Conservation (phyloP, 2,113 vertebrate genomes). For the Phalacrocorax aristotelis region DNA sequence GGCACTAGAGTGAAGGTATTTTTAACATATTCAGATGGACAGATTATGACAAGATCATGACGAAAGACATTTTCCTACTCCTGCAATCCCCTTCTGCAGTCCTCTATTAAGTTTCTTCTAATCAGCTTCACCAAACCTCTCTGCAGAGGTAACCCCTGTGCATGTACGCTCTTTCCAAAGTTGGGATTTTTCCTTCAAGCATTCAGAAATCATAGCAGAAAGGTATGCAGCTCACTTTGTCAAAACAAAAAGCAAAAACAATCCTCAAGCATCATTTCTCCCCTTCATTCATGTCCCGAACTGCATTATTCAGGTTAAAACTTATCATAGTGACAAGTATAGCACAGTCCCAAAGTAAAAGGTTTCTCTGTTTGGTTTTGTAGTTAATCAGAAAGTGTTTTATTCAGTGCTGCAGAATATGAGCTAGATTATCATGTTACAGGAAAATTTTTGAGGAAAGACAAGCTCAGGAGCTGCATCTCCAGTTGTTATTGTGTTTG, state of each 20-base stretch:
- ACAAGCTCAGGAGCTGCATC: background rate
- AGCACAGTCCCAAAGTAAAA: background rate
- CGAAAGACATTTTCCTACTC: background rate
- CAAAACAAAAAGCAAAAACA: background rate
- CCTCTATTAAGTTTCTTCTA: background rate
- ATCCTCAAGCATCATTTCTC: fast-evolving
- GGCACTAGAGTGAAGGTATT: background rate
- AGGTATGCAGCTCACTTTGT: background rate
- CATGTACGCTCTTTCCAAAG: fast-evolving
- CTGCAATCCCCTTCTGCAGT: background rate
- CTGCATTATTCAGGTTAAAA: background rate
- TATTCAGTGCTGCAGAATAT: background rate
- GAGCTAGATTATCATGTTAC: fast-evolving
- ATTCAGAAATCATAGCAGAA: background rate
- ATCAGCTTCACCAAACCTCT: background rate
- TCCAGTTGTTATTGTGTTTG: background rate
- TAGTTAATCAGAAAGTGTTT: background rate
- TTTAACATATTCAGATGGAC: background rate
- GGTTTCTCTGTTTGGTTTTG: background rate
- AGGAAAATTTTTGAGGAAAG: background rate
- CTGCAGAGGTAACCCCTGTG: background rate
- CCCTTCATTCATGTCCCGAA: background rate
- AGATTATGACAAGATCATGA: background rate
- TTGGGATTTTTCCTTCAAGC: background rate
- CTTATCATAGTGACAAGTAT: fast-evolving